These are phyloP conservation scores for Palythoa grandis DNA, from an alignment of 92 coral and sea anemone species.

Conservation along the genomic window DNA sequence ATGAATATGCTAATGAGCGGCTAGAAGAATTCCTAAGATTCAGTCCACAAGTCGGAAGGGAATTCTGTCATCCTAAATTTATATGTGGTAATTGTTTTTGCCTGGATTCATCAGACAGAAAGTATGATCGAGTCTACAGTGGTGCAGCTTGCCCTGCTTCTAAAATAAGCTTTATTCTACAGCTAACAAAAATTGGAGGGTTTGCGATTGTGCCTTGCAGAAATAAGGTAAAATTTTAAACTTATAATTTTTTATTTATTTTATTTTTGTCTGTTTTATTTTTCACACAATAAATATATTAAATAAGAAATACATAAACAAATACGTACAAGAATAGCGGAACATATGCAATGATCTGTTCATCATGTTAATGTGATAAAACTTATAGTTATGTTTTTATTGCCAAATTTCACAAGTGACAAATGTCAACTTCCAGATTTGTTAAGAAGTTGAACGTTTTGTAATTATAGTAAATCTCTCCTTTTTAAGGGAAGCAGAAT, in stretches of 20 bases:
- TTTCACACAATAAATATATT: background rate
- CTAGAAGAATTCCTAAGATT: conserved; percentile 84
- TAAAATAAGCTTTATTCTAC: conserved; percentile 73
- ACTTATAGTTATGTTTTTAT: no score
- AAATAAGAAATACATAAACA: no score
- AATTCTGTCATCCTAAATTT: conserved; percentile 85
- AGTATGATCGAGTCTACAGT: conserved; percentile 91
- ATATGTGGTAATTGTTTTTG: conserved; percentile 93
- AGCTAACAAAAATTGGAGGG: conserved; percentile 87
- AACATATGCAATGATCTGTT: no score
- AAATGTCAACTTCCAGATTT: no score
- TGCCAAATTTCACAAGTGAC: no score
- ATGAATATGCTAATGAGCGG: conserved; percentile 83
- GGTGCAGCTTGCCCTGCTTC: conserved; percentile 91
- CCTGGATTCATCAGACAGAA: conserved; percentile 78
- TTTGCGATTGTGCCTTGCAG: conserved; percentile 91
- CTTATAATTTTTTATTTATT: background rate
- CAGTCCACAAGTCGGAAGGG: conserved; percentile 73
- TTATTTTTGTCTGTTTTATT: background rate
- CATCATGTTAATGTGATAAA: no score
- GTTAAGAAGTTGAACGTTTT: no score
- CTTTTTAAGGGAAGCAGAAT: background rate
- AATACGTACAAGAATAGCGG: no score
- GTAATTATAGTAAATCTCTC: no score
- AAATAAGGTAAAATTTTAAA: conserved; percentile 63